Base-by-base conservation (phyloP, 2,888 invertebrate species). In the Coelogynopora nodosa region DNA sequence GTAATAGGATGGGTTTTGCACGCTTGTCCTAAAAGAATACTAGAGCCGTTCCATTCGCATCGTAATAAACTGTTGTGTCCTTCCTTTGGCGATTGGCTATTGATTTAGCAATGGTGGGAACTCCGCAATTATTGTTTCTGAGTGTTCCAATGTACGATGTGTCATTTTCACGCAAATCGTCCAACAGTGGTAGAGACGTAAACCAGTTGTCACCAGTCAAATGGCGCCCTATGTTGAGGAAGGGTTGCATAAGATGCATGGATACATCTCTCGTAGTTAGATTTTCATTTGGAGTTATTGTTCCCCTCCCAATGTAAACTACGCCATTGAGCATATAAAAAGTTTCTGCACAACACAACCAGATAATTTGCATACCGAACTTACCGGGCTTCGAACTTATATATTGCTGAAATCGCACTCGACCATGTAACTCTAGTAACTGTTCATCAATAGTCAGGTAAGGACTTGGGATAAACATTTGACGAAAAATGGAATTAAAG, bases 371-470 rank as follows among this genome's bases (percentile, higher is more conserved):
- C 28, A 82, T 82, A 30, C 30, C 82, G 23, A 31, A 82, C 29
- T 29, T 82, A 31, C 82, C 82, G 30, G 82, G 82, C 82, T 82
- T 82, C n/a, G 82, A 27, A 27, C 29, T 82, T 13, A 82, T 82
- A 29, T 82, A 82, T 29, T 82, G 23, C 82, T 82, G 23, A 27
- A 82, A 82, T 13, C 29, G 23, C n/a, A 82, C 31, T 27, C 82
- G 30, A 18, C 82, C 82, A 31, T 82, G 82, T 10, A 26, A 82
- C 82, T 82, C 82, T 2, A 82, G 82, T 23, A 82, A 27, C 82
- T 82, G 82, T 31, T 82, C 29, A 27, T 82, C 82, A 23, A 82
- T 27, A 31, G 82, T 82, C 29, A 82, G 31, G 27, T 29, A 82
- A 5, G 23, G 27, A 82, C 82, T 82, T 10, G 82, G 82, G 18